A percentile compares a stretch with the other conserved stretches of the same genome.
phyloP scores from a whole-genome alignment of 2,888 invertebrate species.

The Choreutis nemorana region DNA sequence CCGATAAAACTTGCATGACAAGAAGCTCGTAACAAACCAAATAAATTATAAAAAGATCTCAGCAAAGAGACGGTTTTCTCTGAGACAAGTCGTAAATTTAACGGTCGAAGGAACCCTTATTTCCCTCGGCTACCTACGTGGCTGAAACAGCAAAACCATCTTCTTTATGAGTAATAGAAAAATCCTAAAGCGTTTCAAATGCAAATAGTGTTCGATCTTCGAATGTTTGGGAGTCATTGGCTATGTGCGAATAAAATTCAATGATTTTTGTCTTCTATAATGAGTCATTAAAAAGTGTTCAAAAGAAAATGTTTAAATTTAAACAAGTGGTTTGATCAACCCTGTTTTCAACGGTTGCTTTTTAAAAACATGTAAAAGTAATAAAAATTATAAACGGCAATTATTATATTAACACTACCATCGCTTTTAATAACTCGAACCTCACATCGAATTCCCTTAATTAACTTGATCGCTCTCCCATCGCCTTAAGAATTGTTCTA shows the following conservation, averaged over 20 bases:
- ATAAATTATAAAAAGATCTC: slow-evolving; percentile 61
- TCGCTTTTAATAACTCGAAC: slow-evolving; percentile 2
- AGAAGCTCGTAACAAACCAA: slow-evolving; percentile 53
- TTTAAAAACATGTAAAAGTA: slow-evolving; percentile 11
- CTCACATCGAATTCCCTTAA: slow-evolving; percentile 23
- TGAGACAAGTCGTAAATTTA: slow-evolving; percentile 63
- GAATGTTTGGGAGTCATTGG: too few relatives aligned
- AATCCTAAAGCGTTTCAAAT: too few relatives aligned
- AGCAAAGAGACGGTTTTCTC: slow-evolving; percentile 46
- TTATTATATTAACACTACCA: slow-evolving; percentile 14
- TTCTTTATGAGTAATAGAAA: slow-evolving; percentile 45
- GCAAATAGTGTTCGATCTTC: too few relatives aligned
- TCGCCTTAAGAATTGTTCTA: slow-evolving; percentile 47
- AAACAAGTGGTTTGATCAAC: too few relatives aligned
- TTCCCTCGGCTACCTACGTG: slow-evolving; percentile 51
- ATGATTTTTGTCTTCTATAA: too few relatives aligned
- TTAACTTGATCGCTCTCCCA: slow-evolving; percentile 44
- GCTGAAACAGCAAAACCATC: slow-evolving; percentile 47
- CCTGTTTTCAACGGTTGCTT: slow-evolving; percentile 7
- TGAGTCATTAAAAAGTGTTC: too few relatives aligned
- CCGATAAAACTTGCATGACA: too few relatives aligned
- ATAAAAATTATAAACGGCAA: slow-evolving; percentile 11
- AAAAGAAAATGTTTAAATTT: too few relatives aligned
- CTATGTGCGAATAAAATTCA: too few relatives aligned
- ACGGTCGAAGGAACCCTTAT: slow-evolving; percentile 58